Conservation (phyloP, 2,888 invertebrate species). For the Hirtodrosophila histrioides region DNA sequence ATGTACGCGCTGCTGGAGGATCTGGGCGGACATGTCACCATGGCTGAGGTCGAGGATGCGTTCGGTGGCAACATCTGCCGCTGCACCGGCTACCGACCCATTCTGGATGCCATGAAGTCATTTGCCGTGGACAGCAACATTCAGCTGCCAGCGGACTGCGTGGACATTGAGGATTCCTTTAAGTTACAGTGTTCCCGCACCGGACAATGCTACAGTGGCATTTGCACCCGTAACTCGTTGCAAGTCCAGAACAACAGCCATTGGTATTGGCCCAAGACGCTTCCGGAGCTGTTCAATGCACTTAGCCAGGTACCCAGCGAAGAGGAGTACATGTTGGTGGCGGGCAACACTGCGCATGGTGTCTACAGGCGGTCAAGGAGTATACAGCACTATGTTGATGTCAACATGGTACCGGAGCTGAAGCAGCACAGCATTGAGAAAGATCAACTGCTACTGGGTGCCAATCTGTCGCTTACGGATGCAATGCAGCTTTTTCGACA, state of each 20-base stretch:
- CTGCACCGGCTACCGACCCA: conserved; percentile 92
- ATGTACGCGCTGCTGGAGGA: conserved; percentile 87
- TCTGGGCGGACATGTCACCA: conserved; percentile 85
- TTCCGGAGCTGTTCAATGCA: conserved; percentile 64
- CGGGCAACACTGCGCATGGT: conserved; percentile 92
- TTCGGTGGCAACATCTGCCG: conserved; percentile 93
- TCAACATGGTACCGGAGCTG: conserved; percentile 87
- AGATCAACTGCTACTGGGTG: conserved; percentile 72
- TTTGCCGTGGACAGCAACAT: conserved; percentile 87
- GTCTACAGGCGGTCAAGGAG: conserved; percentile 82
- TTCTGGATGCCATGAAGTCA: conserved; percentile 91
- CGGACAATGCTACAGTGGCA: conserved; percentile 80
- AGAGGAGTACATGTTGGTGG: conserved; percentile 87
- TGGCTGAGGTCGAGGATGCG: too few species aligned
- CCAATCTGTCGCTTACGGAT: conserved; percentile 85
- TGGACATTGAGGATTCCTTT: conserved; percentile 84
- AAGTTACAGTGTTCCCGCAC: conserved; percentile 69
- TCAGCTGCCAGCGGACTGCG: too few species aligned
- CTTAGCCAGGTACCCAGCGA: conserved; percentile 81
- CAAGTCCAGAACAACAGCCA: conserved; percentile 31
- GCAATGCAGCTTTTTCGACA: conserved; percentile 84
- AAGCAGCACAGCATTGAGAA: conserved; percentile 83
- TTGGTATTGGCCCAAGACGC: conserved; percentile 79
- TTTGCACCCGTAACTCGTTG: conserved; percentile 59
- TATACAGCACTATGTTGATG: conserved; percentile 87